Evolutionary conservation across 2,113 vertebrate genomes (phyloP).

Genomic region (Hystrix cristata): DNA sequence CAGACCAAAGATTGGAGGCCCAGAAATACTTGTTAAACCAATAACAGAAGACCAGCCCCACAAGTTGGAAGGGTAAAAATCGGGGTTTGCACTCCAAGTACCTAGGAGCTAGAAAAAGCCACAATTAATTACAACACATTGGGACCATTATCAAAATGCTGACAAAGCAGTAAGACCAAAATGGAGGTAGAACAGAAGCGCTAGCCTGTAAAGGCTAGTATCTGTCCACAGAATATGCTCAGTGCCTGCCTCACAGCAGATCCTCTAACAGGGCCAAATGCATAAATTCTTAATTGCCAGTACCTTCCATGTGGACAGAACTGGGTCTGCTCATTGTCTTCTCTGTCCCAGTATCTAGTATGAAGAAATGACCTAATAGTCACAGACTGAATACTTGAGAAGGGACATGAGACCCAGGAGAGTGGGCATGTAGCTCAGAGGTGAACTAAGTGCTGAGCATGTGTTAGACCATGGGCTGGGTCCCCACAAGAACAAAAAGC

Average conservation of each 20-base stretch:
- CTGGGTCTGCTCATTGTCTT: not conserved
- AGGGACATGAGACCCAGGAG: not conserved
- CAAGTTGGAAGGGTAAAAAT: not conserved
- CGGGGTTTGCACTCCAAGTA: not conserved
- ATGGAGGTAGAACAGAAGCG: not conserved
- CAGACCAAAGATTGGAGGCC: not conserved
- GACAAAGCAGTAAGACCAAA: not conserved
- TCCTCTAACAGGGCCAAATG: not conserved
- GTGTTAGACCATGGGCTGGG: not conserved
- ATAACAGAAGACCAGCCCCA: not conserved
- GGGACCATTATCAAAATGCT: not conserved
- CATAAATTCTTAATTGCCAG: not conserved
- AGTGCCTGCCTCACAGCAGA: constrained; percentile 11
- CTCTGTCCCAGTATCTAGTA: not conserved
- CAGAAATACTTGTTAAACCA: constrained; percentile 14
- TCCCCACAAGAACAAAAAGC: not conserved
- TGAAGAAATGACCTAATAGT: constrained; percentile 27
- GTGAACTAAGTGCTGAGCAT: not conserved
- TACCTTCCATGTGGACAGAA: not conserved
- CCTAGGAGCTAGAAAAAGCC: not conserved
- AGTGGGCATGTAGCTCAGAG: not conserved
- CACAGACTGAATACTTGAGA: not conserved
- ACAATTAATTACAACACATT: not conserved
- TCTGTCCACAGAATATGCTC: not conserved
- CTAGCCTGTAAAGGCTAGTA: not conserved